Conservation (phyloP, 1,140 invertebrate genomes). For the Heliconius eleuchia region DNA sequence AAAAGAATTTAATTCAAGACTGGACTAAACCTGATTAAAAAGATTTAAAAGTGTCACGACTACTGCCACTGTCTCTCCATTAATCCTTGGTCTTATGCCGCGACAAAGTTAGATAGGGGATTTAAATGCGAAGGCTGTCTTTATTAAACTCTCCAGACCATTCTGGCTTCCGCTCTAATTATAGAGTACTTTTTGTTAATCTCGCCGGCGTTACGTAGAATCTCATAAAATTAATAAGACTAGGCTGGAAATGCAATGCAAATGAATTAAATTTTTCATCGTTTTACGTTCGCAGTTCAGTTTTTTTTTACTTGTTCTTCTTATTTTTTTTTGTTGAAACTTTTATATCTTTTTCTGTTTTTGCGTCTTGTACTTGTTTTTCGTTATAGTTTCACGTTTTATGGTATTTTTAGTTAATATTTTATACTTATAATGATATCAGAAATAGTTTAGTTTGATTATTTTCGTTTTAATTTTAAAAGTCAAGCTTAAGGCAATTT, state of each 20-base stretch:
- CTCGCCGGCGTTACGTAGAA: conserved; percentile 13
- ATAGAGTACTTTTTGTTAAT: conserved; percentile 22
- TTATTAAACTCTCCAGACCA: conserved; percentile 44
- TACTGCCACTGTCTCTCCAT: conserved; percentile 41
- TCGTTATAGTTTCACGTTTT: too few relatives aligned
- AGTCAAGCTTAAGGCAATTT: too few relatives aligned
- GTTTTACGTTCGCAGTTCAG: neutral
- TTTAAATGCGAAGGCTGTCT: conserved; percentile 43
- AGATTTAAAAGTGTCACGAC: conserved; percentile 43
- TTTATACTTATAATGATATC: too few relatives aligned
- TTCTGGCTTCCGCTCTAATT: conserved; percentile 31
- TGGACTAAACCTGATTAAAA: conserved; percentile 43
- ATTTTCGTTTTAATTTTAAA: too few relatives aligned
- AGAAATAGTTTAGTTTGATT: too few relatives aligned
- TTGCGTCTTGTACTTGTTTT: too few relatives aligned
- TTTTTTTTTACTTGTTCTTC: too few relatives aligned
- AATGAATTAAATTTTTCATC: neutral
- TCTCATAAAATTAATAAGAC: conserved; percentile 19
- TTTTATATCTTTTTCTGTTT: too few relatives aligned
- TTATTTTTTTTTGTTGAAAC: too few relatives aligned
- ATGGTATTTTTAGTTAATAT: too few relatives aligned
- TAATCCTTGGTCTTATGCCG: conserved; percentile 42
- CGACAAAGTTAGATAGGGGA: conserved; percentile 47
- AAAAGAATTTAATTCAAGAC: conserved; percentile 36
- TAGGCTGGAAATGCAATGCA: conserved; percentile 7